Evolutionary conservation across 2,797 vertebrate genomes (phyloP).

Genomic region (Cacajao melanocephalus): DNA sequence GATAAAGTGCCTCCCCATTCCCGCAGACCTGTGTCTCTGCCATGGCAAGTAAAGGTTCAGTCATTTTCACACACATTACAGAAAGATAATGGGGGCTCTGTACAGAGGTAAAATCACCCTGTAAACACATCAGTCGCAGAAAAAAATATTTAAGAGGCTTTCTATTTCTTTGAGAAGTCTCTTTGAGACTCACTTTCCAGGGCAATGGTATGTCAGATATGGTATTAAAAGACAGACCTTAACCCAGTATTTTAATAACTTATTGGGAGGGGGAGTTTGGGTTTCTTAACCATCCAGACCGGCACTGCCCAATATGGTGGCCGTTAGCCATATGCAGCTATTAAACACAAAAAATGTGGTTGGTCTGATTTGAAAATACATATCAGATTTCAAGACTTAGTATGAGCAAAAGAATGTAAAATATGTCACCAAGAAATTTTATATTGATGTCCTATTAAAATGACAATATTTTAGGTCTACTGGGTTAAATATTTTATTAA

Average conservation of each 20-base stretch:
- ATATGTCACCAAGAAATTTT: not conserved
- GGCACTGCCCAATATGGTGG: not conserved
- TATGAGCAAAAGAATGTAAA: not conserved
- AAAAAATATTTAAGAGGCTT: not conserved
- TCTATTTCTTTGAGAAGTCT: not conserved
- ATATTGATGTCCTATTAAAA: not conserved
- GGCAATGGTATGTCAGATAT: not conserved
- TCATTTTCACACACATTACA: not conserved
- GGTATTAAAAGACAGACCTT: not conserved
- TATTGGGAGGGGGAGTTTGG: not conserved
- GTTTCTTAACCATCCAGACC: not conserved
- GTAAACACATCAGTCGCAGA: not conserved
- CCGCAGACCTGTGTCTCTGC: not conserved
- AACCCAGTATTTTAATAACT: not conserved
- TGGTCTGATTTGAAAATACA: not conserved
- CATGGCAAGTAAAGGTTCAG: not conserved
- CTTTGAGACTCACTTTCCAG: not conserved
- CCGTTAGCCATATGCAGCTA: not conserved
- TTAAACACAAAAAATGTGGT: not conserved
- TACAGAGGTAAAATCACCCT: not conserved
- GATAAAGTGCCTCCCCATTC: not conserved
- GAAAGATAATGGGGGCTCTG: not conserved
- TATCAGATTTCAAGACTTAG: not conserved
- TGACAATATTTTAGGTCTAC: not conserved
- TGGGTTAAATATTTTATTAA: constrained; percentile 2